Percentiles rank a stretch among this genome's conserved stretches.
phyloP scores from a whole-genome alignment of 2,888 invertebrate species.

The Drosophila subquinaria region DNA sequence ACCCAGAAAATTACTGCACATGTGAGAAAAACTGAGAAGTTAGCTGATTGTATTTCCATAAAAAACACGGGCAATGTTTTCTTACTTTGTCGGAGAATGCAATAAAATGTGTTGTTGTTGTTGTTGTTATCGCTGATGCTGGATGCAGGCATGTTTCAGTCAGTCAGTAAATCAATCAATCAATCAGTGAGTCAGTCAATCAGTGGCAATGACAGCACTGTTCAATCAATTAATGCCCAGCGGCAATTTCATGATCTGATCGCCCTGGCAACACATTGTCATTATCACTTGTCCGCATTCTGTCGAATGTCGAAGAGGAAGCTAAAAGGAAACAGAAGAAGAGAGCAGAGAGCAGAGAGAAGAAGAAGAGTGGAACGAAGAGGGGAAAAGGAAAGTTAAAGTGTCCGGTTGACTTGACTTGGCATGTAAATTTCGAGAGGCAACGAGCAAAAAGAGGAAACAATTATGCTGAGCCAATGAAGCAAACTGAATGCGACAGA shows the following conservation, averaged over 20 bases:
- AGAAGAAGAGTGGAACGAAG: background rate
- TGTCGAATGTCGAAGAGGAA: background rate
- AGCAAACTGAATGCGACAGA: slow-evolving; percentile 65
- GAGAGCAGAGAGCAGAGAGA: background rate
- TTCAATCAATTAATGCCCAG: slow-evolving; percentile 64
- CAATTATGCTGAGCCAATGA: slow-evolving; percentile 77
- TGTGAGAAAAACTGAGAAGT: background rate
- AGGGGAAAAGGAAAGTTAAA: slow-evolving; percentile 6
- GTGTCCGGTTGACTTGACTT: slow-evolving; percentile 39
- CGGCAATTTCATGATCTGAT: slow-evolving; percentile 17
- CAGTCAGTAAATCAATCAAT: slow-evolving; percentile 35
- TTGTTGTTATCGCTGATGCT: slow-evolving; percentile 7
- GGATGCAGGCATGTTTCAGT: slow-evolving; percentile 2
- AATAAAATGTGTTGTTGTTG: slow-evolving; percentile 1
- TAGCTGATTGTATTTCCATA: too few species aligned
- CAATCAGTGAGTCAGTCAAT: slow-evolving; percentile 47
- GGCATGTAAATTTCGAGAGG: slow-evolving; percentile 62
- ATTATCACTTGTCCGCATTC: slow-evolving; percentile 43
- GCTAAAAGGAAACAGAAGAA: background rate
- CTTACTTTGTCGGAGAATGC: background rate
- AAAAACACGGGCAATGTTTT: background rate
- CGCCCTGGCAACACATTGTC: slow-evolving; percentile 31
- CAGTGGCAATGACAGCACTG: slow-evolving; percentile 21
- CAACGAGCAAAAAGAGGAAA: slow-evolving; percentile 63
- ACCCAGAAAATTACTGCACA: background rate